These are phyloP conservation scores for Lepidostoma basale DNA, from an alignment of 1,140 invertebrate species.

Conservation along the genomic window DNA sequence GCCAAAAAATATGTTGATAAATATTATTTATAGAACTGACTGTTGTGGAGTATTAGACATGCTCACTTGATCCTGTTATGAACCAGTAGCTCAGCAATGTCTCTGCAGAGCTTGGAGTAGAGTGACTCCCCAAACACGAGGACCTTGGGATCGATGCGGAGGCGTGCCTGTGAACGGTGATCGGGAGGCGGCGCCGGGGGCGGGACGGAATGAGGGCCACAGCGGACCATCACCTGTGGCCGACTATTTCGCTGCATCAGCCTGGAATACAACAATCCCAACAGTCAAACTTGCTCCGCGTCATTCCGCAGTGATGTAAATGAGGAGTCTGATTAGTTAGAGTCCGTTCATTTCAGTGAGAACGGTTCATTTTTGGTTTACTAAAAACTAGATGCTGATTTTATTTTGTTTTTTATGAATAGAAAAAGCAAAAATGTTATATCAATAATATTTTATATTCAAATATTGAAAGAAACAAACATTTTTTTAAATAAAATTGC, in stretches of 20 bases:
- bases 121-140: conserved; percentile 95
- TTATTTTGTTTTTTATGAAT: too few species aligned
- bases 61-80: conserved; percentile 92
- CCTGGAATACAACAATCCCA: conserved; percentile 53
- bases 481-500: too few species aligned
- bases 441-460: too few species aligned
- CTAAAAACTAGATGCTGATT: too few species aligned
- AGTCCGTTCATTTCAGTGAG: too few species aligned
- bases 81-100: conserved; percentile 91
- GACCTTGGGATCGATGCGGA: conserved; percentile 89
- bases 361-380: too few species aligned
- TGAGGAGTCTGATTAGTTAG: neutral
- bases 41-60: neutral
- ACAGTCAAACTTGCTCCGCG: too few species aligned
- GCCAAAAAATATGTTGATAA: too few species aligned
- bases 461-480: too few species aligned
- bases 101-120: conserved; percentile 87
- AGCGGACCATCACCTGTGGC: conserved; percentile 80
- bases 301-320: too few species aligned
- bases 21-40: too few species aligned
- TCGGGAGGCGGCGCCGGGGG: conserved; percentile 68
- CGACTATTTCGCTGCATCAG: conserved; percentile 76
- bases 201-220: conserved; percentile 59
- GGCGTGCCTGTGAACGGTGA: conserved; percentile 80
- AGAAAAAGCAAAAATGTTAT: too few species aligned